phyloP scores from a whole-genome alignment of 2,113 vertebrate genomes.

The Barbus barbus region DNA sequence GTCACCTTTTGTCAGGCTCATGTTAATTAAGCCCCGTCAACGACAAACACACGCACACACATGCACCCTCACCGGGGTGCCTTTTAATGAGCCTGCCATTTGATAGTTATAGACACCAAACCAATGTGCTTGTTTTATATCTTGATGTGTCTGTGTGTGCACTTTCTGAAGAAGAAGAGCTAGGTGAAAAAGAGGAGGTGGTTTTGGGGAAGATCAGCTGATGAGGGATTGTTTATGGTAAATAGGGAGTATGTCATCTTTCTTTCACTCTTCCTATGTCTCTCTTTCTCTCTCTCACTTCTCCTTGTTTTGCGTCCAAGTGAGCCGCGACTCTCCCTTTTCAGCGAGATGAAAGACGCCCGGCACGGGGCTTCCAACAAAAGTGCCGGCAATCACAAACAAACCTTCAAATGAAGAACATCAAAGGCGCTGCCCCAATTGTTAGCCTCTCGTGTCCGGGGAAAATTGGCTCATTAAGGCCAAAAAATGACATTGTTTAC shows the following conservation, averaged over 20 bases:
- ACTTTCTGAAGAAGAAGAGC: conserved; percentile 47
- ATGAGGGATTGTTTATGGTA: conserved; percentile 70
- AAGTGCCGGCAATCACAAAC: conserved; percentile 79
- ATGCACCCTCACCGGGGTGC: conserved; percentile 67
- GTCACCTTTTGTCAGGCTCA: conserved; percentile 79
- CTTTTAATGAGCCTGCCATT: conserved; percentile 80
- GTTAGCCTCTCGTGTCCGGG: conserved; percentile 79
- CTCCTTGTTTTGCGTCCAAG: conserved; percentile 71
- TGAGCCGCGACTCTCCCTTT: conserved; percentile 69
- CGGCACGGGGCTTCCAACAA: conserved; percentile 74
- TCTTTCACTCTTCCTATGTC: conserved; percentile 32
- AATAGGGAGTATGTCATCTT: conserved; percentile 61
- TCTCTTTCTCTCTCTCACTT: conserved; percentile 38
- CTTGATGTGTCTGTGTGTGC: conserved; percentile 48
- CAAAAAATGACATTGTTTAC: conserved; percentile 84
- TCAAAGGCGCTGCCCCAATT: conserved; percentile 83
- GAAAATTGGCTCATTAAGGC: conserved; percentile 86
- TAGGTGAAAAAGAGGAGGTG: too few relatives aligned
- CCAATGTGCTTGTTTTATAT: conserved; percentile 69
- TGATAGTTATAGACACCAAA: conserved; percentile 76
- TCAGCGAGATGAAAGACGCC: conserved; percentile 83
- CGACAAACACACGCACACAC: conserved; percentile 59
- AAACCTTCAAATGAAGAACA: conserved; percentile 81
- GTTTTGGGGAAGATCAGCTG: conserved; percentile 69
- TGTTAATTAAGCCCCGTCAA: conserved; percentile 79